Conservation (phyloP, 2,888 invertebrate genomes). For the Tinea trinotella region DNA sequence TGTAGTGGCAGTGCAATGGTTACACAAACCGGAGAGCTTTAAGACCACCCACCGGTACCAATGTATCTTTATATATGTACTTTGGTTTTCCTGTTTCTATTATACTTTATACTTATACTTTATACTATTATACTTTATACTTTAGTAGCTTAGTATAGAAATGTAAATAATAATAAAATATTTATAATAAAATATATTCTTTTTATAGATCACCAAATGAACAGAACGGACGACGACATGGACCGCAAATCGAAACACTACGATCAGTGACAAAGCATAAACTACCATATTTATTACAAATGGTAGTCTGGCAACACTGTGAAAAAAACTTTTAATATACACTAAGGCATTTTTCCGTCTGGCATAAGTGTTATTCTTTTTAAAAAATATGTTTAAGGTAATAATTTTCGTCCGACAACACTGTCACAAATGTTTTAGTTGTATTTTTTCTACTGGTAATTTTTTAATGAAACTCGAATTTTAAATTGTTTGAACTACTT, state of each 20-base stretch:
- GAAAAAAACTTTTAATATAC: too few relatives aligned
- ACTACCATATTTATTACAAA: constrained; percentile 23
- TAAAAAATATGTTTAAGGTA: constrained; percentile 26
- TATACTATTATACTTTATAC: neutral
- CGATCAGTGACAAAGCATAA: constrained; percentile 49
- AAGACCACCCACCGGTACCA: too few relatives aligned
- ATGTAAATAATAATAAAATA: too few relatives aligned
- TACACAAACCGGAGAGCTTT: too few relatives aligned
- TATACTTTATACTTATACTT: neutral
- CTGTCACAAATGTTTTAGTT: constrained; percentile 18
- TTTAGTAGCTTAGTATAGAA: too few relatives aligned
- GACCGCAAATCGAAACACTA: constrained; percentile 61
- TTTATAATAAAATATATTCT: neutral
- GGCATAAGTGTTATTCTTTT: too few relatives aligned
- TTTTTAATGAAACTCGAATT: constrained; percentile 18
- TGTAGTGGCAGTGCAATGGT: too few relatives aligned
- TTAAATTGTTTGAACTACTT: too few relatives aligned
- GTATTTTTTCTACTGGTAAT: constrained; percentile 21
- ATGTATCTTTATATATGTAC: too few relatives aligned
- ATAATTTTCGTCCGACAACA: constrained; percentile 19
- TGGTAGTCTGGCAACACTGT: constrained; percentile 29
- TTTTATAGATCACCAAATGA: constrained; percentile 55
- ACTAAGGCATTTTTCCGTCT: too few relatives aligned
- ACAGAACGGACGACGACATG: constrained; percentile 58
- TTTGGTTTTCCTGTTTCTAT: too few relatives aligned